phyloP scores from a whole-genome alignment of 2,113 vertebrate species.

The Xenopus laevis region DNA sequence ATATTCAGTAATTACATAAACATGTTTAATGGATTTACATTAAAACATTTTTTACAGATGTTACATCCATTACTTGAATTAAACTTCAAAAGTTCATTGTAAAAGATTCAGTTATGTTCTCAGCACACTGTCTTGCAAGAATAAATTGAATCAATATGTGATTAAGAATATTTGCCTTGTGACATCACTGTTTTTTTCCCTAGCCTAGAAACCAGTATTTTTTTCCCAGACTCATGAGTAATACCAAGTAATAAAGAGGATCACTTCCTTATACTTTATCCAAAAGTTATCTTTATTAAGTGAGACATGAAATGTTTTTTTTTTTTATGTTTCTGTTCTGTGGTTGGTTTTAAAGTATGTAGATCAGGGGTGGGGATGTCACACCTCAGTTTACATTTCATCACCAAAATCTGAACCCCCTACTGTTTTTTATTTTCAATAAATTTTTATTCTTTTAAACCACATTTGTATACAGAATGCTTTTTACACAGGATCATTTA shows the following conservation, averaged over 20 bases:
- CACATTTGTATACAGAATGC: no score
- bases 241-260: conserved; percentile 52
- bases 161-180: conserved; percentile 56
- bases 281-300: no score
- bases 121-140: conserved; percentile 47
- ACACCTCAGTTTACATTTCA: no score
- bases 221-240: conserved; percentile 56
- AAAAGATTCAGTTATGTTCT: neutral
- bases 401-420: no score
- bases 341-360: no score
- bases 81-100: neutral
- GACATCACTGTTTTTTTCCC: conserved; percentile 52
- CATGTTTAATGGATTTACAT: neutral
- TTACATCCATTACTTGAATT: neutral
- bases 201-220: conserved; percentile 58
- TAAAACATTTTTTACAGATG: conserved; percentile 11
- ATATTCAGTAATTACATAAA: neutral
- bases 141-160: conserved; percentile 50
- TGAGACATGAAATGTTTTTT: no score
- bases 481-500: no score
- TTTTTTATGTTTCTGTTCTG: no score
- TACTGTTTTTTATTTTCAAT: no score
- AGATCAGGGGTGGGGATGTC: no score
- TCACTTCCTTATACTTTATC: neutral
- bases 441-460: no score